Percentiles rank a stretch among this genome's conserved stretches.
Conservation (phyloP, 1,140 invertebrate genomes). For the Cydia amplana region DNA sequence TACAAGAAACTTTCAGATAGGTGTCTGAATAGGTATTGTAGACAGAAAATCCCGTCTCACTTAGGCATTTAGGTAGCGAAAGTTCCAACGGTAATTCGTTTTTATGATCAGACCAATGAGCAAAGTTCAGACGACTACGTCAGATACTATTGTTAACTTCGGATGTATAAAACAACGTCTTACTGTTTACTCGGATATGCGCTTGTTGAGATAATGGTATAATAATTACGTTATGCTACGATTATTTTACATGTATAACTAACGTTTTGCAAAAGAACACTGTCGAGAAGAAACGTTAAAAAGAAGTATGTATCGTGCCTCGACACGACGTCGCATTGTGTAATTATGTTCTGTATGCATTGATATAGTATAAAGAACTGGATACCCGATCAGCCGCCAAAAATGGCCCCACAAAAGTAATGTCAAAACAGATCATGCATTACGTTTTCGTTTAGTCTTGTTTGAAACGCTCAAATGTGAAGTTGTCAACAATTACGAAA, state of each 20-base stretch:
- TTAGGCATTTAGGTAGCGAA: constrained; percentile 8
- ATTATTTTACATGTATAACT: background rate
- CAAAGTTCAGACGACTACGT: constrained; percentile 2
- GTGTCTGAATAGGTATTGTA: background rate
- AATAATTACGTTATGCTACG: background rate
- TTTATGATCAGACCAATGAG: background rate
- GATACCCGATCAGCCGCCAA: no score
- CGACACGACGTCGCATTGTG: no score
- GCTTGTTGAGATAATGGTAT: constrained; percentile 2
- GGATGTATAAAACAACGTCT: constrained; percentile 8
- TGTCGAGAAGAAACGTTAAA: no score
- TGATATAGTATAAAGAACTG: no score
- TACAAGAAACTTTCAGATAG: constrained; percentile 3
- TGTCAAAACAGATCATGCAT: no score
- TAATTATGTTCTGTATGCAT: no score
- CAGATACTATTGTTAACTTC: constrained; percentile 2
- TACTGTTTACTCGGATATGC: background rate
- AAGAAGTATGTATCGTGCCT: no score
- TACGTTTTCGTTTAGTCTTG: no score
- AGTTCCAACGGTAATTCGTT: constrained; percentile 2
- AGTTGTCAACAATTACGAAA: no score
- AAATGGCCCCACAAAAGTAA: no score
- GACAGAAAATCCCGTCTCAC: background rate
- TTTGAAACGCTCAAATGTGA: no score
- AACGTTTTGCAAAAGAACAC: no score